phyloP scores from a whole-genome alignment of 2,113 vertebrate genomes.

The Galemys pyrenaicus region DNA sequence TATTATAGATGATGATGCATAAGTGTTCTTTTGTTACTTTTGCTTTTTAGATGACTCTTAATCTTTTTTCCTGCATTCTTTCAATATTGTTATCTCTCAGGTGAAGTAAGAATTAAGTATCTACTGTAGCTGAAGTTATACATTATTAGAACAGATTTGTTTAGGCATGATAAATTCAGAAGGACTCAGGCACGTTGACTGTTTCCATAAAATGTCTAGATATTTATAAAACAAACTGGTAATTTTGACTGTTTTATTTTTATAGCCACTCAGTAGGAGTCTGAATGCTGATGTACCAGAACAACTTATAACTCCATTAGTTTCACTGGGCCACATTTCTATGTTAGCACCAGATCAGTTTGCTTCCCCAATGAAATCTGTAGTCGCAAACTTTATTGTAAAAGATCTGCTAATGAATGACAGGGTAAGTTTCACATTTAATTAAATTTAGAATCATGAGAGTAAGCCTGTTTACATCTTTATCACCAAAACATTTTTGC shows the following conservation, averaged over 20 bases:
- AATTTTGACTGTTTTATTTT: slow-evolving; percentile 42
- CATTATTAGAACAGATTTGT: slow-evolving; percentile 46
- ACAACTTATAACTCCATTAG: slow-evolving; percentile 97
- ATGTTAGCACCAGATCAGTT: slow-evolving; percentile 99
- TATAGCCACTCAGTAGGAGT: slow-evolving; percentile 97
- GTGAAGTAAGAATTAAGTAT: background rate
- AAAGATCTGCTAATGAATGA: slow-evolving; percentile 99
- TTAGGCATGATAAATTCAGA: slow-evolving; percentile 21
- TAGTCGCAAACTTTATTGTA: slow-evolving; percentile 99
- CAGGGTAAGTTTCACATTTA: slow-evolving; percentile 88
- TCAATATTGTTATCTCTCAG: background rate
- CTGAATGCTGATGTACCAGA: slow-evolving; percentile 98
- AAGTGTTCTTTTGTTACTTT: background rate
- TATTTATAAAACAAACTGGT: slow-evolving; percentile 36
- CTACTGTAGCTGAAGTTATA: slow-evolving; percentile 15
- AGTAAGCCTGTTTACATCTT: slow-evolving; percentile 30
- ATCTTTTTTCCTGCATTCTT: background rate
- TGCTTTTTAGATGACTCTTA: background rate
- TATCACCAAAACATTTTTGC: slow-evolving; percentile 9
- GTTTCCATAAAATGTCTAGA: slow-evolving; percentile 38
- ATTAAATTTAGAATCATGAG: slow-evolving; percentile 39
- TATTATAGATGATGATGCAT: too few species aligned
- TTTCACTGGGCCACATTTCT: slow-evolving; percentile 98
- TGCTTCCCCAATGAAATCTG: slow-evolving; percentile 99
- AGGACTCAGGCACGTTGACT: background rate